Conservation (phyloP, 2,113 vertebrate genomes). For the Cyanoliseus patagonus region DNA sequence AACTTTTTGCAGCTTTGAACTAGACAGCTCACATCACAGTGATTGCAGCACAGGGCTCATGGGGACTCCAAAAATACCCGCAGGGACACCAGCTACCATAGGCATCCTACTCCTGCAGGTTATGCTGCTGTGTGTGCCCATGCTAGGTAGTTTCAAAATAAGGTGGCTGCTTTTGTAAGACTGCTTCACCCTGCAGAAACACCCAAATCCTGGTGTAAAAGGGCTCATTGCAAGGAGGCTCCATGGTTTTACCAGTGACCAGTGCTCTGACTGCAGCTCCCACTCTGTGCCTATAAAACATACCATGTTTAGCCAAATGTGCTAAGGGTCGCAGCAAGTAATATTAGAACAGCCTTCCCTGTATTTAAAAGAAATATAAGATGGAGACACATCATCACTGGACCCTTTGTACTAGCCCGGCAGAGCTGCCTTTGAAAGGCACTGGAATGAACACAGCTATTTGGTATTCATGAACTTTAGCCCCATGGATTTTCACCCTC, state of each 20-base stretch:
- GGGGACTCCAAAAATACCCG: fast-evolving
- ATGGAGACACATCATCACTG: background rate
- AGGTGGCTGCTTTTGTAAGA: background rate
- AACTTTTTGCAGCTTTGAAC: background rate
- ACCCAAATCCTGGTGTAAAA: background rate
- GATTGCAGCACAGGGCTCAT: fast-evolving
- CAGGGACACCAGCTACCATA: background rate
- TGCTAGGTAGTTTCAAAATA: background rate
- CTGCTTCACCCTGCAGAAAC: background rate
- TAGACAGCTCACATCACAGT: background rate
- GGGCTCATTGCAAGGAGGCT: background rate
- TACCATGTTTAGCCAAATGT: background rate
- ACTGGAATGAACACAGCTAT: background rate
- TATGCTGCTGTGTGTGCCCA: background rate
- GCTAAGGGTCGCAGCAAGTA: no score
- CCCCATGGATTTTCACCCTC: background rate
- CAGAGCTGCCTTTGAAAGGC: background rate
- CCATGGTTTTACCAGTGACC: background rate
- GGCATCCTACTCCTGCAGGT: background rate
- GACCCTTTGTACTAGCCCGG: background rate
- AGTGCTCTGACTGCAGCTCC: background rate
- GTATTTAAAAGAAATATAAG: background rate
- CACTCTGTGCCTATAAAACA: background rate
- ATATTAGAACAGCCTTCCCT: background rate
- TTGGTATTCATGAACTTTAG: background rate